These are phyloP conservation scores for Carapus acus DNA, from an alignment of 2,797 vertebrate genomes.

Conservation along the genomic window DNA sequence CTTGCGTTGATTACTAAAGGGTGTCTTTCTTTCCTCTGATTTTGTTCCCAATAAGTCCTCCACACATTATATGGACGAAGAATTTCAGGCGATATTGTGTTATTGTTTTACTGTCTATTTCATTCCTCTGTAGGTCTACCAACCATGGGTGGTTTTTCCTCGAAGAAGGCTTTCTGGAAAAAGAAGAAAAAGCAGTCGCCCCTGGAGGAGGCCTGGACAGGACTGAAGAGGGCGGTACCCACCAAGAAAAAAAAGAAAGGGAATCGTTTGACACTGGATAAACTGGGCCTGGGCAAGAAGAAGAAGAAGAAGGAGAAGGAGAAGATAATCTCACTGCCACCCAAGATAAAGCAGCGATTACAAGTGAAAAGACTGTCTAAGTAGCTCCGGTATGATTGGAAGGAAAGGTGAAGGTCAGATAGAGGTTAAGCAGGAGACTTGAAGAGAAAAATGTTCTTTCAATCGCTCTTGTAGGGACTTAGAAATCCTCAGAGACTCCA, in stretches of 20 bases:
- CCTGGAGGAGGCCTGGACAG: constrained; percentile 27
- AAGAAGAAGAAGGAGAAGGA: constrained; percentile 32
- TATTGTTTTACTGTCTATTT: neutral
- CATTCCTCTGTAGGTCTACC: constrained; percentile 7
- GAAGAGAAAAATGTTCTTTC: constrained; percentile 29
- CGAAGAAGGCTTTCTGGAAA: constrained; percentile 23
- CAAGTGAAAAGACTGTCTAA: constrained; percentile 34
- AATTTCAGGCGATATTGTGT: no score
- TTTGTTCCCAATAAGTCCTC: no score
- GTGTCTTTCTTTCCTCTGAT: no score
- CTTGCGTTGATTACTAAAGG: no score
- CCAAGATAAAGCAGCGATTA: constrained; percentile 27
- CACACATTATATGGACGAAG: no score
- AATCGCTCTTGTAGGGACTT: neutral
- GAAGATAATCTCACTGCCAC: constrained; percentile 29
- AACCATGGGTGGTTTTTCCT: constrained; percentile 43
- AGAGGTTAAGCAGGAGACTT: constrained; percentile 19
- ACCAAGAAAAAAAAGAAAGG: constrained; percentile 41
- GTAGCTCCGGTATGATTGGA: constrained; percentile 8
- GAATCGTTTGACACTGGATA: constrained; percentile 4
- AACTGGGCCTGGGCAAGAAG: constrained; percentile 26
- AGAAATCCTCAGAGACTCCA: neutral
- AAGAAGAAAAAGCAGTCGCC: constrained; percentile 42
- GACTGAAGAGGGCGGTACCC: constrained; percentile 43
- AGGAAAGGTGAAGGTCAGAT: constrained; percentile 15